phyloP scores from a whole-genome alignment of 2,797 vertebrate species.

The Psittacula derbiana region DNA sequence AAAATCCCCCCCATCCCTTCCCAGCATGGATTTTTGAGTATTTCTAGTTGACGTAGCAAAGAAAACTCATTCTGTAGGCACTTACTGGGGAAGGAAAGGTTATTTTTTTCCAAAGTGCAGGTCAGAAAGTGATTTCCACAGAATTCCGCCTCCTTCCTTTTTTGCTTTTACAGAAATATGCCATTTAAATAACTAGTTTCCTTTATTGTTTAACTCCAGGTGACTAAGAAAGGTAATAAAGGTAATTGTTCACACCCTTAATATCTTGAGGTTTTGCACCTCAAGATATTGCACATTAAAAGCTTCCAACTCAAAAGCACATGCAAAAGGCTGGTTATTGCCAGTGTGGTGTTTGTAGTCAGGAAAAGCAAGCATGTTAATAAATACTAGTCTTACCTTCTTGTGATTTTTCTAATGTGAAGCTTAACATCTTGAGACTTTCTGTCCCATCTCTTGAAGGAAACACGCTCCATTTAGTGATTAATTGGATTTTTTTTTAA shows the following conservation, averaged over 20 bases:
- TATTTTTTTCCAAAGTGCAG: not conserved
- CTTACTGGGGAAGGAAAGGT: not conserved
- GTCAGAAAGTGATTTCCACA: constrained; percentile 1
- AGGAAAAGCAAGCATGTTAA: not conserved
- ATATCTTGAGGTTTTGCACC: not conserved
- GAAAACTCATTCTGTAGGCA: not conserved
- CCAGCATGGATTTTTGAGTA: not conserved
- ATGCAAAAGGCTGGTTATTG: not conserved
- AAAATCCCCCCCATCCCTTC: not conserved
- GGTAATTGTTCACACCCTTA: not conserved
- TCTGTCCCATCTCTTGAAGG: not conserved
- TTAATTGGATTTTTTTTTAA: not conserved
- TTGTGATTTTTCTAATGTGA: not conserved
- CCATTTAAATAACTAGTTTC: not conserved
- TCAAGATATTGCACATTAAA: not conserved
- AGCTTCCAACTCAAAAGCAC: constrained; percentile 8
- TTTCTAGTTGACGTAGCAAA: not conserved
- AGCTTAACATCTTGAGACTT: not conserved
- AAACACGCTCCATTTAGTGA: not conserved
- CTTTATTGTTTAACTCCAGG: not conserved
- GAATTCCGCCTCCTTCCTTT: not conserved
- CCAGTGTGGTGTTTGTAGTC: not conserved
- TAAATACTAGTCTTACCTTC: not conserved
- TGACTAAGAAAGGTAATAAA: not conserved
- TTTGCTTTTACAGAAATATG: not conserved